phyloP scores from a whole-genome alignment of 1,140 invertebrate genomes.

The Dryas iulia region DNA sequence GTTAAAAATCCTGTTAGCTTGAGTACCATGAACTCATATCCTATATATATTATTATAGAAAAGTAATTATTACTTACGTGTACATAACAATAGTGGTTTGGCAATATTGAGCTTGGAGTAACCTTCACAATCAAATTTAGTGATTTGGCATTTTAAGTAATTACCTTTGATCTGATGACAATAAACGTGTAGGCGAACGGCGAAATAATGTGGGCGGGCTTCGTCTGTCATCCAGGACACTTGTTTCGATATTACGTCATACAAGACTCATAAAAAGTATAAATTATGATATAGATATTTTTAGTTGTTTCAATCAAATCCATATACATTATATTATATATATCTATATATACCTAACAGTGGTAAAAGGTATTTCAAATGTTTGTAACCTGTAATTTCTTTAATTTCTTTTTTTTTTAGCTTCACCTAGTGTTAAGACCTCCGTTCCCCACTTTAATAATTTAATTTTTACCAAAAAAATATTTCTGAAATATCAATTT shows the following conservation, averaged over 20 bases:
- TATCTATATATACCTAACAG: no score
- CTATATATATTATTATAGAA: conserved; percentile 12
- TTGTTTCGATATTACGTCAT: conserved; percentile 31
- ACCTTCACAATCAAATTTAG: conserved; percentile 38
- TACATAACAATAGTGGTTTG: conserved; percentile 34
- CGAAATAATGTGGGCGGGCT: conserved; percentile 27
- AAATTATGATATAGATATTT: not conserved
- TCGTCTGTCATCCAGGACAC: conserved; percentile 20
- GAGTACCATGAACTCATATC: not conserved
- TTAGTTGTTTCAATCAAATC: not conserved
- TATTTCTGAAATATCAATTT: no score
- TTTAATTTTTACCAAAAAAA: no score
- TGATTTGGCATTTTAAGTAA: conserved; percentile 44
- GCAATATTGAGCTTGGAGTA: conserved; percentile 26
- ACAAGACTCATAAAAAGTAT: not conserved
- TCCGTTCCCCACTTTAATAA: no score
- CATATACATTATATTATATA: no score
- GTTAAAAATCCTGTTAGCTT: not conserved
- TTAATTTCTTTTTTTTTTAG: no score
- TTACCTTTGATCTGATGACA: conserved; percentile 38
- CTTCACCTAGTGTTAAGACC: no score
- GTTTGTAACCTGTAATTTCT: no score
- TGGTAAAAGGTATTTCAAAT: no score
- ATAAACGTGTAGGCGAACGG: conserved; percentile 33
- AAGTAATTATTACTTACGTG: conserved; percentile 32